A percentile compares a stretch with the other conserved stretches of the same genome.
phyloP scores from a whole-genome alignment of 1,140 invertebrate genomes.

The Papilio polytes region DNA sequence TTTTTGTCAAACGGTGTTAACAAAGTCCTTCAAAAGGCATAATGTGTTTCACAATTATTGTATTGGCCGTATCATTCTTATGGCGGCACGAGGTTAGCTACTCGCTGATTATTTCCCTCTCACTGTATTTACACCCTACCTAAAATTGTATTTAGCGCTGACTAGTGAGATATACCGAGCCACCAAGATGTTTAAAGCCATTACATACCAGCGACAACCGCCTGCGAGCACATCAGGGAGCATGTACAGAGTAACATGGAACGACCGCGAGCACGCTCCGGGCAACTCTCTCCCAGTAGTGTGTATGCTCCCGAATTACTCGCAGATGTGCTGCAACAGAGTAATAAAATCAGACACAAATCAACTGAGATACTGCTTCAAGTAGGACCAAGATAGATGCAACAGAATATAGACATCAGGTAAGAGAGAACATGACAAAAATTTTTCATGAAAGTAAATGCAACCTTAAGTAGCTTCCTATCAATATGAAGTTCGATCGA shows the following conservation, averaged over 20 bases:
- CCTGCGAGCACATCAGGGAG: constrained; percentile 72
- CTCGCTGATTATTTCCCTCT: too few species aligned
- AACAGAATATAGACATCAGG: not conserved
- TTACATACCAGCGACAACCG: constrained; percentile 66
- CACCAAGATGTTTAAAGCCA: not conserved
- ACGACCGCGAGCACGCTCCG: constrained; percentile 59
- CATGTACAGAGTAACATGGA: constrained; percentile 71
- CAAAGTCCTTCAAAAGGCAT: too few species aligned
- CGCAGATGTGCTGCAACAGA: constrained; percentile 65
- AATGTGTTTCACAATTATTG: not conserved
- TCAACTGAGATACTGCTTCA: not conserved
- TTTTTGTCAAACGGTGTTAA: too few species aligned
- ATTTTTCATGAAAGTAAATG: not conserved
- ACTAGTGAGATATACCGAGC: too few species aligned
- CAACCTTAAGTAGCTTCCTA: not conserved
- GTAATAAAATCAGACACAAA: not conserved
- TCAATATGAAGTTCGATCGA: too few species aligned
- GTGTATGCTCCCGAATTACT: constrained; percentile 76
- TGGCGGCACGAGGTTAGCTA: too few species aligned
- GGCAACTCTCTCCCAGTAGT: constrained; percentile 70
- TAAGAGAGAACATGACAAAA: not conserved
- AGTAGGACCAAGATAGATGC: not conserved
- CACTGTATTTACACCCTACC: too few species aligned
- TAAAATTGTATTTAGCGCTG: too few species aligned
- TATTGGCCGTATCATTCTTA: not conserved